Conservation (phyloP, 23 tunicate species). For the Trididemnum miniatum region DNA sequence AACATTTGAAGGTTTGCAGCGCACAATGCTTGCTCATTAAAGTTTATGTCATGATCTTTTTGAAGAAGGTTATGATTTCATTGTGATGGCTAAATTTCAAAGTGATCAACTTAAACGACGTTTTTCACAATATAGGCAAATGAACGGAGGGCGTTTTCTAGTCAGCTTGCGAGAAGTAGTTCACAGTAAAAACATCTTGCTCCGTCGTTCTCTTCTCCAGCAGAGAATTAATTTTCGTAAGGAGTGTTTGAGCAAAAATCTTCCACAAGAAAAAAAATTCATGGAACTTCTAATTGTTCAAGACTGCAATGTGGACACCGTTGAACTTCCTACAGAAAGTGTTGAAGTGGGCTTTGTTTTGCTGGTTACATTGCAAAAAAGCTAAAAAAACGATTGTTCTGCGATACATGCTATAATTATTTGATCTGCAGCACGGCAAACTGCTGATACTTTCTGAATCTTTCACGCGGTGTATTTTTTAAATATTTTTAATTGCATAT, state of each 20-base stretch:
- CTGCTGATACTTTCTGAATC: too few species aligned
- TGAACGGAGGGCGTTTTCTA: conserved; percentile 16
- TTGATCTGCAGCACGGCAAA: too few species aligned
- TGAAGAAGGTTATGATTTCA: too few species aligned
- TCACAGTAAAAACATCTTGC: conserved; percentile 1
- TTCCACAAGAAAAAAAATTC: background rate
- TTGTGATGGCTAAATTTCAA: background rate
- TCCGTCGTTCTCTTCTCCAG: background rate
- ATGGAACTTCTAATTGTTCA: background rate
- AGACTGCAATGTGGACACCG: conserved; percentile 19
- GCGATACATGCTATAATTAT: too few species aligned
- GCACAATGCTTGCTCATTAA: background rate
- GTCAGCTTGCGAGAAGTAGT: conserved; percentile 12
- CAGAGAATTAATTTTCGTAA: background rate
- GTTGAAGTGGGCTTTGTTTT: background rate
- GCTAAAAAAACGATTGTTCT: background rate
- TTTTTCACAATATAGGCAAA: conserved; percentile 14
- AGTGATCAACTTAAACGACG: background rate
- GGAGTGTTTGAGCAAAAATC: background rate
- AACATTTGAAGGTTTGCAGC: background rate
- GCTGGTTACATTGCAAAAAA: conserved; percentile 8
- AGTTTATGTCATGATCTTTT: background rate
- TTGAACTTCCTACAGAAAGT: conserved; percentile 7
- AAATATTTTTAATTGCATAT: too few species aligned
- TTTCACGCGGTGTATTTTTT: too few species aligned